phyloP scores from a whole-genome alignment of 2,797 vertebrate species.

The Poecilia wingei region DNA sequence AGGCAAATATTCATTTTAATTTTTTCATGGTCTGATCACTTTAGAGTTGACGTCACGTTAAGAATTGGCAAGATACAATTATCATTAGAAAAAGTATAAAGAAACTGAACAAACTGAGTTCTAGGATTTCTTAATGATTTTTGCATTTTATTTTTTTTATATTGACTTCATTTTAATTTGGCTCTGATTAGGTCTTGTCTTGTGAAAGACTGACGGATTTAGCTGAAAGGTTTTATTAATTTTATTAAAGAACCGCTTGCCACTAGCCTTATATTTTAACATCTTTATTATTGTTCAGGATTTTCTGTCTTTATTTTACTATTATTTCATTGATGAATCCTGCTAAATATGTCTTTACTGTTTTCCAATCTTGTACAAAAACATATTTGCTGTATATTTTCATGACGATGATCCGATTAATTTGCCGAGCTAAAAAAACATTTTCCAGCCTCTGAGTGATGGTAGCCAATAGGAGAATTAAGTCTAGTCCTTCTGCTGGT shows the following conservation, averaged over 20 bases:
- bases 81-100: neutral
- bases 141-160: neutral
- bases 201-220: neutral
- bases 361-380: neutral
- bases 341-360: neutral
- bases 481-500: constrained; percentile 17
- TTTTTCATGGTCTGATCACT: neutral
- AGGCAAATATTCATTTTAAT: neutral
- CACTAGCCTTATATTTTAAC: neutral
- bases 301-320: neutral
- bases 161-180: neutral
- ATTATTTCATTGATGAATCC: neutral
- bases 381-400: constrained; percentile 2
- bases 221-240: neutral
- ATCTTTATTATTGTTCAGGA: neutral
- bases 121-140: neutral
- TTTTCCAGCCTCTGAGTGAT: constrained; percentile 29
- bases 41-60: neutral
- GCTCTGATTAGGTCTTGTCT: neutral
- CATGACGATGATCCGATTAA: neutral
- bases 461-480: constrained; percentile 13
- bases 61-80: neutral
- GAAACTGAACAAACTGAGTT: neutral
- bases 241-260: neutral
- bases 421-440: neutral